phyloP scores from a whole-genome alignment of 2,888 invertebrate species.

The Scotopteryx bipunctaria region DNA sequence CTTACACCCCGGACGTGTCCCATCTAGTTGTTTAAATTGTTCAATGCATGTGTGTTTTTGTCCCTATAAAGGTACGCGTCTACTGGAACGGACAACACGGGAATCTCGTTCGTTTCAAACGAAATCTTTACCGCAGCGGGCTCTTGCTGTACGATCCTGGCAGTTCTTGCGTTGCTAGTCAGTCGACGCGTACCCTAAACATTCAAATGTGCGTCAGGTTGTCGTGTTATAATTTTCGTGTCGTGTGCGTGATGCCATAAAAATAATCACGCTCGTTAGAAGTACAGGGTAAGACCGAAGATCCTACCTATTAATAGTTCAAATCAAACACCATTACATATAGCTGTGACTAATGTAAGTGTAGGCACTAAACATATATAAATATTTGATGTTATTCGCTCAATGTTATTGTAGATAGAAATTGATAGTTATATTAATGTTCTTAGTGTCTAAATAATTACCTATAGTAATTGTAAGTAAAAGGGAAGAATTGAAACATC shows the following conservation, averaged over 20 bases:
- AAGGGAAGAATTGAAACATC: too few species aligned
- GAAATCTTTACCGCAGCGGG: too few species aligned
- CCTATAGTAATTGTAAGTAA: too few species aligned
- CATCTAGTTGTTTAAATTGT: slow-evolving; percentile 87
- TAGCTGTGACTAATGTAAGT: slow-evolving; percentile 47
- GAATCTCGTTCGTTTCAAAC: too few species aligned
- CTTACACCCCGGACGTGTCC: slow-evolving; percentile 91
- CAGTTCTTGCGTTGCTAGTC: too few species aligned
- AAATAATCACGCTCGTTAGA: slow-evolving; percentile 28
- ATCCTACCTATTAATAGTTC: slow-evolving; percentile 31
- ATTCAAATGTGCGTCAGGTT: slow-evolving; percentile 21
- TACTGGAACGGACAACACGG: too few species aligned
- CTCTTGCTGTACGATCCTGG: too few species aligned
- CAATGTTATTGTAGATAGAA: slow-evolving; percentile 27
- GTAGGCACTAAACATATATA: slow-evolving; percentile 34
- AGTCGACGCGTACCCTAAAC: too few species aligned
- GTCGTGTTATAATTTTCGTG: slow-evolving; percentile 21
- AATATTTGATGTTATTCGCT: slow-evolving; percentile 35
- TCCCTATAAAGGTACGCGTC: too few species aligned
- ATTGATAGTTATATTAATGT: slow-evolving; percentile 8
- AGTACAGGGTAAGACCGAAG: slow-evolving; percentile 42
- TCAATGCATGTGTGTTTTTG: slow-evolving; percentile 19
- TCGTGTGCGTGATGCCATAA: slow-evolving; percentile 26
- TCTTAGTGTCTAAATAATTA: background rate
- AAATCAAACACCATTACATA: slow-evolving; percentile 43